Evolutionary conservation across 2,113 vertebrate species (phyloP), one percentile per base, ranked within the genome.

Genomic region (Clarias magur): DNA sequence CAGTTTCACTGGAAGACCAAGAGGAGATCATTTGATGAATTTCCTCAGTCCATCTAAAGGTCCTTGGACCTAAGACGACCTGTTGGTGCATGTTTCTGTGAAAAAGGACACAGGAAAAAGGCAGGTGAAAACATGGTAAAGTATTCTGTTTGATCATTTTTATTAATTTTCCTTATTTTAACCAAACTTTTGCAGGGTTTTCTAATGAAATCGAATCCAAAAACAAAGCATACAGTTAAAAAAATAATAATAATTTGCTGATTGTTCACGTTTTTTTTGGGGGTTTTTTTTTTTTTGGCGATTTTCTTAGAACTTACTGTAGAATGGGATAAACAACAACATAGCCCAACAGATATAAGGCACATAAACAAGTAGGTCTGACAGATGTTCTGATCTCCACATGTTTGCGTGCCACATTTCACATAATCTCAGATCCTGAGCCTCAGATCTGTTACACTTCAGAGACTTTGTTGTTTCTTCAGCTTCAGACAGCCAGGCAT

Each of bases 371-470:
- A 60, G 9, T 30, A 60, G 57, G 19, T 11, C 8, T 34, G 79
- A 23, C 57, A 59, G 30, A 38, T 38, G 21, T 53, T 65, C 38
- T n/a, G 38, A 65, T 65, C 60, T 42, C 38, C 60, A 27, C 12
- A 48, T 82, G 38, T 67, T 65, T 82, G 21, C 16, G 60, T 67
- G 60, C n/a, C 60, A 23, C 78, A 68, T 85, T 85, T 82, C 23
- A 88, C 42, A 85, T n/a, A 16, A 27, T n/a, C 76, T 88, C 83
- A 38, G 48, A 63, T 88, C 16, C 76, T 82, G 25, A 82, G 80
- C 42, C 80, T 65, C 80, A 42, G 80, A 48, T 38, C 57, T 38
- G 27, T 60, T 60, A n/a, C 23, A 65, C 80, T 27, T 7, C 8
- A 48, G 38, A 82, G 38, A n/a, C 60, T 16, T 53, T 82, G 80